phyloP scores from a whole-genome alignment of 2,113 vertebrate species.

The Pituophis catenifer region DNA sequence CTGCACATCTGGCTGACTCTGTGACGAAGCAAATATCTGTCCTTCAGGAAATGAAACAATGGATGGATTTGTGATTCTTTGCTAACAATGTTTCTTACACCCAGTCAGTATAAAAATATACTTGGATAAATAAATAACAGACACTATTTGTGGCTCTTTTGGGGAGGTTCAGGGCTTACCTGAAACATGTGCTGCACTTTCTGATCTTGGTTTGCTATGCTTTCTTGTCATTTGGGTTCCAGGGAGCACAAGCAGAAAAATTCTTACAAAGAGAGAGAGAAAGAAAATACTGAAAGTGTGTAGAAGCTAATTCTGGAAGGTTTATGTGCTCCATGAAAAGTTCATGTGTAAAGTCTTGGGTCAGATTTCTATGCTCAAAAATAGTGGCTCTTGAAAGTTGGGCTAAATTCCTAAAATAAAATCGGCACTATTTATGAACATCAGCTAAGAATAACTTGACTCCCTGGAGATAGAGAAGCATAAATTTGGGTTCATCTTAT shows the following conservation, averaged over 20 bases:
- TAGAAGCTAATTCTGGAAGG: constrained; percentile 23
- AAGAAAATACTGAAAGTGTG: not conserved
- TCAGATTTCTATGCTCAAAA: constrained; percentile 19
- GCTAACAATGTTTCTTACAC: not conserved
- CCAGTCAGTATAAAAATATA: constrained; percentile 6
- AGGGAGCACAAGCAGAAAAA: not conserved
- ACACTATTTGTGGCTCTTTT: not conserved
- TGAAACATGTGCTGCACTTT: not conserved
- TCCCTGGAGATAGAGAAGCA: not conserved
- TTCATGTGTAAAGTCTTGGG: not conserved
- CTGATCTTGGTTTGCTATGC: not conserved
- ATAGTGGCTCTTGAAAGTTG: not conserved
- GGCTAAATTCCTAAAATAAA: not conserved
- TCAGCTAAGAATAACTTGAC: not conserved
- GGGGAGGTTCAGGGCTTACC: not conserved
- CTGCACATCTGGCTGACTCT: not conserved
- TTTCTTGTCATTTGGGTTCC: not conserved
- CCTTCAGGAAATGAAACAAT: not conserved
- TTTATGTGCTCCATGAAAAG: constrained; percentile 1
- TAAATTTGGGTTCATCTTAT: not conserved
- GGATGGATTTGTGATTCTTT: constrained; percentile 7
- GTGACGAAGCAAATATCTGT: not conserved
- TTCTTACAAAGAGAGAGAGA: not conserved
- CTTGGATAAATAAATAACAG: constrained; percentile 12
- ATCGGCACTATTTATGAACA: constrained; percentile 10